A percentile compares a stretch with the other conserved stretches of the same genome.
These are phyloP conservation scores for Jordanella pulchra DNA, from an alignment of 2,797 vertebrate genomes.

Conservation along the genomic window DNA sequence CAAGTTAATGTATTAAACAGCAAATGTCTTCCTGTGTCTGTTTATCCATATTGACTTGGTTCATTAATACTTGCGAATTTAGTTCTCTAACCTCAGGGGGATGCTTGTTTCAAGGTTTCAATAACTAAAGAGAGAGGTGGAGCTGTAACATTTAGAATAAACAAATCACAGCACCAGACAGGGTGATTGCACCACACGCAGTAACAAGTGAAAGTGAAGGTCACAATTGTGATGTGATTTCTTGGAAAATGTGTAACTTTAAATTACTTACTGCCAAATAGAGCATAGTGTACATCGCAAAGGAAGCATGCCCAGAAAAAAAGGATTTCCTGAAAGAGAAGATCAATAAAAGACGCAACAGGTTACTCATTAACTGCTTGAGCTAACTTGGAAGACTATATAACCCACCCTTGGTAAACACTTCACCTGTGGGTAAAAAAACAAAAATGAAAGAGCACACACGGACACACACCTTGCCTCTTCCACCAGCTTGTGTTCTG, in stretches of 20 bases:
- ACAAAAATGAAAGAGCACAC: not conserved
- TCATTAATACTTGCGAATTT: constrained; percentile 33
- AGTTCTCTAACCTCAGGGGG: constrained; percentile 27
- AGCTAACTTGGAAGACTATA: not conserved
- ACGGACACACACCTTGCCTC: constrained; percentile 73
- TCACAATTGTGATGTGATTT: constrained; percentile 33
- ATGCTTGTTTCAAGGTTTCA: not conserved
- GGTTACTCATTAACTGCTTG: constrained; percentile 48
- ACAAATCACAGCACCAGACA: constrained; percentile 16
- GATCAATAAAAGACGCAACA: constrained; percentile 36
- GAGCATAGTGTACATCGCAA: constrained; percentile 85
- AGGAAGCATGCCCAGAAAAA: constrained; percentile 84
- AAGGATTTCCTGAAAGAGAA: constrained; percentile 84
- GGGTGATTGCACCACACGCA: constrained; percentile 33
- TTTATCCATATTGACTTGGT: constrained; percentile 58
- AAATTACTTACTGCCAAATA: constrained; percentile 82
- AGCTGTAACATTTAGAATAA: constrained; percentile 27
- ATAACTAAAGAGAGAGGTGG: constrained; percentile 35
- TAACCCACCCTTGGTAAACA: constrained; percentile 30
- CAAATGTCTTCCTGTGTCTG: constrained; percentile 43
- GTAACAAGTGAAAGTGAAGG: constrained; percentile 46
- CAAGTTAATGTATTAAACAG: constrained; percentile 60
- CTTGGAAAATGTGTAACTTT: constrained; percentile 14
- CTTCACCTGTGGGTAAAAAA: constrained; percentile 6
- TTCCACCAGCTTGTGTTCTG: constrained; percentile 58